These are phyloP conservation scores for Drosophila leontia DNA, from an alignment of 1,140 invertebrate species.

Conservation along the genomic window DNA sequence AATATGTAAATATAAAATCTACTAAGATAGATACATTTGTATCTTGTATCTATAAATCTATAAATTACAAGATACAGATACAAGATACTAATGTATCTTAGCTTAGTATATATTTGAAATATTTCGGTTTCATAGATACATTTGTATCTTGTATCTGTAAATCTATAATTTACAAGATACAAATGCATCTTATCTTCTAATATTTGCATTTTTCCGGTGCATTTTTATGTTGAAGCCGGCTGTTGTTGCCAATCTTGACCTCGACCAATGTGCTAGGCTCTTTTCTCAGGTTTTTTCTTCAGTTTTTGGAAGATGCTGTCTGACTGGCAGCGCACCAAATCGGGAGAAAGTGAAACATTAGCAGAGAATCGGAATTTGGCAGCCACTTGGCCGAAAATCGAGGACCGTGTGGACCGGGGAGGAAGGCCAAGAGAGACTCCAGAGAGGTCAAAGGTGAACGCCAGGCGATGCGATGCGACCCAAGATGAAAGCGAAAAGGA, in stretches of 20 bases:
- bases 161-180: neutral
- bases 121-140: too few relatives aligned
- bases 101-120: too few relatives aligned
- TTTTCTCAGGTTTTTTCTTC: conserved; percentile 1
- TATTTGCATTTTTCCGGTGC: neutral
- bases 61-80: too few relatives aligned
- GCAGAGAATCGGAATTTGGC: conserved; percentile 47
- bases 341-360: conserved; percentile 74
- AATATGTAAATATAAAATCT: neutral
- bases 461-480: conserved; percentile 20
- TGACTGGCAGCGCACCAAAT: conserved; percentile 73
- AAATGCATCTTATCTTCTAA: neutral
- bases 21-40: too few relatives aligned
- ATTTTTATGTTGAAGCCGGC: conserved; percentile 38
- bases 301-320: conserved; percentile 47
- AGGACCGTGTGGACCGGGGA: conserved; percentile 2
- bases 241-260: conserved; percentile 73
- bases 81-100: too few relatives aligned
- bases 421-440: neutral
- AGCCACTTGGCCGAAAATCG: conserved; percentile 20
- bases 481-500: conserved; percentile 54
- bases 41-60: too few relatives aligned
- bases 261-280: conserved; percentile 65
- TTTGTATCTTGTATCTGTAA: too few relatives aligned
- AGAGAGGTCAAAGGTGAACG: conserved; percentile 50